Evolutionary conservation across 2,113 vertebrate species (phyloP), one percentile per base, ranked within the genome.

Genomic region (Piaya cayana): DNA sequence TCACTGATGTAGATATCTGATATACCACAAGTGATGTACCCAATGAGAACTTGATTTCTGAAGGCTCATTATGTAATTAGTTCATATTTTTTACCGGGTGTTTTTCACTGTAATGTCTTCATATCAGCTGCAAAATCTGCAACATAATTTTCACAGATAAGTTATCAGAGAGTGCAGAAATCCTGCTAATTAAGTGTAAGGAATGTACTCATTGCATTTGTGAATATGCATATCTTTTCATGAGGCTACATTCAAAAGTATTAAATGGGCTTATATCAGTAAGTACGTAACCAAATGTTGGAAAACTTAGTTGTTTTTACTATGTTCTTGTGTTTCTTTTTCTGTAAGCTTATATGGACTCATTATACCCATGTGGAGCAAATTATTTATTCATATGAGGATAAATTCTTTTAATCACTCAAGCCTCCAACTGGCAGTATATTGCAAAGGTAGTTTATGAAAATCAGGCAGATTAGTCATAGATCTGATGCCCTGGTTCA

Each of bases 1-100:
- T 45, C 6, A 37, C 63, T 55, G 90, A 86, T 94, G 68, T 52
- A 67, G 79, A 75, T 90, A 92, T 78, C 79, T 88, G 92, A 95
- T 94, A 77, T 64, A 85, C 37, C 78, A 74, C 70, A 63, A 86
- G 8, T 94, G 90, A 93, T 4, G 4, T 90, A 88, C 47, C 74
- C 68, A 93, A 77, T 92, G 42, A 94, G 94, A 74, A 67, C 63
- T 26, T 86, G 85, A 90, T 94, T 95, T 95, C 82, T 95, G 64
- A 80, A 63, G 79, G 75, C 64, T 94, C 82, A 92, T 95, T 91
- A 94, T 94, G 27, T 95, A 95, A 96, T 94, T 95, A 92, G 59
- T 85, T 74, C 32, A 6, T 82, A 5, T 85, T 91, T 96, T 91
- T 93, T 75, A 63, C 71, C n/a, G 37, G 32, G 9, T 94, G 29